Conservation (phyloP, 2,888 invertebrate genomes). For the Mesoligia furuncula region DNA sequence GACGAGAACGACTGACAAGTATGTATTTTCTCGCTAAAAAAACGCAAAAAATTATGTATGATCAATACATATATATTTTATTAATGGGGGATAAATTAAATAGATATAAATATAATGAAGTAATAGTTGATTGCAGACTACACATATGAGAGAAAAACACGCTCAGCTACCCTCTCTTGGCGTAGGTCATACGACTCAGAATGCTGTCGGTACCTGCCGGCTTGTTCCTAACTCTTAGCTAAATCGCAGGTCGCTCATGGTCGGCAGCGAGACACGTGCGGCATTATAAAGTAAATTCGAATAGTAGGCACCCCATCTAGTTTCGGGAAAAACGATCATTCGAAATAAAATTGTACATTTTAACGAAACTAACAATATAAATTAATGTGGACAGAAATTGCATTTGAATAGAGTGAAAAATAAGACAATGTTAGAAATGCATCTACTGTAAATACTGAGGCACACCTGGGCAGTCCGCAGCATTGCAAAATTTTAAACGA, state of each 20-base stretch:
- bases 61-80: not conserved
- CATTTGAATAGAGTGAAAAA: not conserved
- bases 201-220: not conserved
- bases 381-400: not conserved
- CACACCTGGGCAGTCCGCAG: not conserved
- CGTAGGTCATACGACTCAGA: not conserved
- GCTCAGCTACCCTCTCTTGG: not conserved
- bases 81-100: not conserved
- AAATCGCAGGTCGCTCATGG: not conserved
- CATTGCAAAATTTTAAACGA: not conserved
- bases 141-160: not conserved
- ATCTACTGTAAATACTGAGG: not conserved
- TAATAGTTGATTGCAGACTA: not conserved
- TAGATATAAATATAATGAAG: not conserved
- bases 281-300: slow-evolving; percentile 14
- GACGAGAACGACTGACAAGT: slow-evolving; percentile 3
- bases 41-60: not conserved
- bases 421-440: slow-evolving; percentile 5
- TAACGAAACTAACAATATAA: not conserved
- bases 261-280: slow-evolving; percentile 7
- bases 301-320: not conserved
- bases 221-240: not conserved
- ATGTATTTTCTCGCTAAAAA: not conserved
- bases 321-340: not conserved
- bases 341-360: slow-evolving; percentile 5